Evolutionary conservation across 1,140 invertebrate genomes (phyloP), one percentile per base, ranked within the genome.

Genomic region (Lasioglossum baleicum): DNA sequence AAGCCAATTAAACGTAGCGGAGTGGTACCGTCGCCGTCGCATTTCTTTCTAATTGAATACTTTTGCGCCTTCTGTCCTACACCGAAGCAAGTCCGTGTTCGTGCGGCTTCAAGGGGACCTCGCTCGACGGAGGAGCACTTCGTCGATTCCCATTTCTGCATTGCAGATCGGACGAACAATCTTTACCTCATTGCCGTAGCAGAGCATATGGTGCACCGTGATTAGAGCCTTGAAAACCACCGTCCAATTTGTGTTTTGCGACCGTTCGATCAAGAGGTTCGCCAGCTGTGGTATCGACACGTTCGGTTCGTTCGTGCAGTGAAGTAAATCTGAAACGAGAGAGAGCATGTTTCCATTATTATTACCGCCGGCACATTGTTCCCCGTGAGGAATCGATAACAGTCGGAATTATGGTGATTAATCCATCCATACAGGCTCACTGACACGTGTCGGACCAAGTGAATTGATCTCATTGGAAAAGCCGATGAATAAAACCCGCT

Each of bases 301-400:
- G 94, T 99, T 99, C 53, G 99, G 98, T 94, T 99, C 99, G 93
- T 99, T 99, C 91, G 99, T 99, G 94, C 99, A 99, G 91, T 99
- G 98, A 88, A 99, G 96, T 93, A 99, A 95, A 96, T 99, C 99
- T 99, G 96, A 63, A 95, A 95, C 87, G 91, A 89, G 87, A 87
- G 91, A 92, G 65, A 58, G 77, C n/a, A 56, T 26, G 0, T 63
- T 40, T 44, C 5, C n/a, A 20, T 64, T 40, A 64, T 17, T 42
- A 10, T 40, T 7, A 7, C 13, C 35, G 8, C 2, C 44, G 44
- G 13, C 10, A 13, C 10, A 53, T 53, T 15, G 17, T 53, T 17
- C 13, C 35, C 5, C 51, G 17, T 53, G 0, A 15, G 51, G 51
- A 35, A 22, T 48, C 44, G 44, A 11, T 48, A 11, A 48, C 44